Base-by-base conservation (phyloP, 2,888 invertebrate genomes). In the Agonopterix alstromeriana region DNA sequence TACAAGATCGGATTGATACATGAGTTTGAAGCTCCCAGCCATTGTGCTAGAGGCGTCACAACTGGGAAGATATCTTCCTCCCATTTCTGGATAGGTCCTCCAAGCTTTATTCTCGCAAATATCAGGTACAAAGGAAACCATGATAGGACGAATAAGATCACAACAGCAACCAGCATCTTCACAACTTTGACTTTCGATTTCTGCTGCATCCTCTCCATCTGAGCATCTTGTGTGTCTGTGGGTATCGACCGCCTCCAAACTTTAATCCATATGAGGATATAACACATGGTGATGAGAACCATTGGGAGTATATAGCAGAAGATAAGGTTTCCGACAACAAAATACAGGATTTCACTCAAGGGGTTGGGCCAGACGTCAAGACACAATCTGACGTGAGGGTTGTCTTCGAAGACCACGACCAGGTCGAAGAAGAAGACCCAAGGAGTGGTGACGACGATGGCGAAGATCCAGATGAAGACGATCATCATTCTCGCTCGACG, bases 1-100 rank as follows among this genome's bases (percentile, higher is more conserved):
- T 98, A 97, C 50, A 98, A 90, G 54, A 98, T 94, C 0, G 98
- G 98, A 81, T 98, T 98, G 70, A 98, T 97, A 90, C 97, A 97
- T 12, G 97, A 97, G 80, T 98, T 98, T 11, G 97, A 96, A 0
- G 97, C 94, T 2, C 98, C 98, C 44, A 98, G 87, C 96, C 96
- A 97, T 75, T 96, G 97, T 4, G 96, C 97, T 46, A 98, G 91
- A 3, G 98, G 98, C 11, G 95, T 95, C 2, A 94, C 93, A 12
- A 95, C 92, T 43, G 93, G 94, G 38, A 96, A 89, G 52, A 95
- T 90, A 58, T 95, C 94, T 65, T 95, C 95, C 67, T 94, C 96
- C 92, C 94, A 94, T 45, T 92, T 90, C 54, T 93, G 91, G 40
- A 94, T 90, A 10, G 92, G 92, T 44, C 94, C 94, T 43, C 95